Base-by-base conservation (phyloP, 2,113 vertebrate genomes). In the Nothocercus nigrocapillus region DNA sequence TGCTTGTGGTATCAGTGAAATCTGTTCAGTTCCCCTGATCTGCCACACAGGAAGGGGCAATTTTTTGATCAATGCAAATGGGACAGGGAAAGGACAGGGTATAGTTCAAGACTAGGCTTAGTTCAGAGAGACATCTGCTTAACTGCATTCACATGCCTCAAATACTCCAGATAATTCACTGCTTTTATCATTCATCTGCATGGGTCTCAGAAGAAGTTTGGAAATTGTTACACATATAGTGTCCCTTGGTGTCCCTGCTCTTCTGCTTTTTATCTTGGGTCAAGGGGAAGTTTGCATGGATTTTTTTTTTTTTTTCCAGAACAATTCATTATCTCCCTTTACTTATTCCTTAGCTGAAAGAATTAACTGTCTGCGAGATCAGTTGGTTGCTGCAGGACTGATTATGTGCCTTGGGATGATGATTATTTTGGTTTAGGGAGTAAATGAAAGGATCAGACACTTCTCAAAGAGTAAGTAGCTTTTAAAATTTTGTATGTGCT, bases 401-500 rank as follows among this genome's bases (percentile, higher is more conserved):
- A 79, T 92, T 59, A 44, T 30, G 9, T 25, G 30, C 44, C 54
- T 92, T 36, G 5, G 45, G 40, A 80, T 85, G 56, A 82, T 82
- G 40, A 14, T 25, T 42, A 74, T 90, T 96, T 91, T n/a, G 44
- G 63, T 27, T 58, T 70, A 47, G 18, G 54, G 40, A 85, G 88
- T 45, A 90, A 93, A 90, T 73, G 30, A 63, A 68, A 77, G 13
- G n/a, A 82, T 88, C 54, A 80, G 40, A 64, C 4, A 49, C 27
- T 88, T 88, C 13, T 58, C 38, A 54, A 94, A 82, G 73, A 87
- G n/a, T 62, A 91, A 89, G 25, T 40, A 49, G 36, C 49, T 85
- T 80, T 28, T 77, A 80, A 90, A 83, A 80, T 73, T 93, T 96
- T 76, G 58, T 63, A 49, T 90, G 53, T 90, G 49, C 40, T 83